These are phyloP conservation scores for Caranx ignobilis DNA, from an alignment of 2,113 vertebrate genomes.

Conservation along the genomic window DNA sequence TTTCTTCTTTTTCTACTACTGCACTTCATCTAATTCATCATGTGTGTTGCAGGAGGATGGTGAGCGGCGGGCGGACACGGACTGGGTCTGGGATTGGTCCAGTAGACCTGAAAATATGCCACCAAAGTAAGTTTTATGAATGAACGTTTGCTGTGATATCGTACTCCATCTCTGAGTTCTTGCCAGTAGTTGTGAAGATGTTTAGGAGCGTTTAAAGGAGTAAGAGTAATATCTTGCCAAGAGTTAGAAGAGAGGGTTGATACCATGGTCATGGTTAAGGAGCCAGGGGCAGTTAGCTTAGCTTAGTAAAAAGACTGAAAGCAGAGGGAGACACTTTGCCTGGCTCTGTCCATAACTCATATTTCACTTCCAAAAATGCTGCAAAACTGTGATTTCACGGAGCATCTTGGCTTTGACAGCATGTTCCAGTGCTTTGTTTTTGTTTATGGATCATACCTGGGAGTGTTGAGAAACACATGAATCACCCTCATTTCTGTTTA, in stretches of 20 bases:
- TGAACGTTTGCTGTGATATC: neutral
- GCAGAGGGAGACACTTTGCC: neutral
- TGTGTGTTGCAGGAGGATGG: slow-evolving; percentile 68
- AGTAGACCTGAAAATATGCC: slow-evolving; percentile 85
- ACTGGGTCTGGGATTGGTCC: slow-evolving; percentile 87
- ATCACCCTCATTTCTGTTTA: slow-evolving; percentile 42
- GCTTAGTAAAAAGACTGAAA: neutral
- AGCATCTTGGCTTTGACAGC: slow-evolving; percentile 17
- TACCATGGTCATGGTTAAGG: neutral
- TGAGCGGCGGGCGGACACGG: slow-evolving; percentile 73
- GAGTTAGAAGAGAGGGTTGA: neutral
- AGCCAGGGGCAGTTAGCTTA: neutral
- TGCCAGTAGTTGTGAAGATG: neutral
- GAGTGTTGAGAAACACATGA: slow-evolving; percentile 34
- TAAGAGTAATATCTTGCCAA: neutral
- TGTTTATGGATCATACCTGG: slow-evolving; percentile 33
- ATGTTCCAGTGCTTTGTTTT: neutral
- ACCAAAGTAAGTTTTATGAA: slow-evolving; percentile 77
- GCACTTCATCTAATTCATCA: neutral
- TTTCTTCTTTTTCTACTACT: neutral
- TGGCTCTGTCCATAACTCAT: no score
- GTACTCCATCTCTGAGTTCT: neutral
- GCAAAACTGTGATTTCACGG: neutral
- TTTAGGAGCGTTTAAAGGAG: neutral
- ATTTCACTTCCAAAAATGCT: neutral